Evolutionary conservation across 1,140 invertebrate species (phyloP), one percentile per base, ranked within the genome.

Genomic region (Araneus ventricosus): DNA sequence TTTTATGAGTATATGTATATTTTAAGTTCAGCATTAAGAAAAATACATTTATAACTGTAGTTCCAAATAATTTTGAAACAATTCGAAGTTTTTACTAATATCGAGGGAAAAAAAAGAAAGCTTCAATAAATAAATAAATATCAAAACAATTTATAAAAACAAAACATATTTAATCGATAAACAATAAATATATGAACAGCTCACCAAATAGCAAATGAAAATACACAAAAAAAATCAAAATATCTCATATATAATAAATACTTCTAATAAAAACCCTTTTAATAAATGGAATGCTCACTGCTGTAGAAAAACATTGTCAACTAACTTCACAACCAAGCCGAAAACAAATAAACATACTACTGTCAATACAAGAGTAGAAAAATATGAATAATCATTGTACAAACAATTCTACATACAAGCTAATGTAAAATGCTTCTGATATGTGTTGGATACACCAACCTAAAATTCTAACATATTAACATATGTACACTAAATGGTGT

Each of bases 401-500:
- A 34, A 70, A 70, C 27, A 34, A 75, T 6, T 75, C 34, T 75
- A 30, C 70, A 6, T 75, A 37, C 17, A 37, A 75, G 34, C 70
- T 34, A 75, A 75, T 75, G 70, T 75, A 75, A 75, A 75, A 34
- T 75, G 70, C 70, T 34, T 75, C 27, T 67, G 24, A 75, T 61
- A 63, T 63, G 59, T n/a, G 22, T 63, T 63, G 45, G 45, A 37
- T 75, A 20, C 34, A 30, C 30, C 3, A 30, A 75, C 70, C 10
- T 75, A 34, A 52, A 52, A 52, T 14, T 34, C 61, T 34, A 20
- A 75, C 27, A 75, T 75, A 37, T 75, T 34, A 37, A 75, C 70
- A 75, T 75, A 75, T 34, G 34, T 75, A 34, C 70, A 75, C 34
- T 34, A 75, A 34, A 75, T 75, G 70, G 5, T 75, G 70, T 37